These are phyloP conservation scores for Lissonota sp. DNA, from an alignment of 2,888 invertebrate genomes.

Conservation along the genomic window DNA sequence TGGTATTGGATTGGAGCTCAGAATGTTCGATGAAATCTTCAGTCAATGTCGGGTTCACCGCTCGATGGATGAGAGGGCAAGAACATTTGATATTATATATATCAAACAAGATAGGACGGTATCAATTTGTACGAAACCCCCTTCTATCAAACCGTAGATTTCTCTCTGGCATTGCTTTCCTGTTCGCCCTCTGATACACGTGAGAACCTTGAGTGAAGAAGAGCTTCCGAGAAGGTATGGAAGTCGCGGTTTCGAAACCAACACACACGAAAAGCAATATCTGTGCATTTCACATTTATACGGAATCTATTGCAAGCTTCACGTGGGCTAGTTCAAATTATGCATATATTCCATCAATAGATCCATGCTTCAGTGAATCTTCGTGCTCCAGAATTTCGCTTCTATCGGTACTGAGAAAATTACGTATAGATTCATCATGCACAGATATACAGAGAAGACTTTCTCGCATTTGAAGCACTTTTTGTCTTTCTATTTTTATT, in stretches of 20 bases:
- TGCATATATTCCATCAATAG: constrained; percentile 14
- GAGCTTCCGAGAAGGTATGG: constrained; percentile 28
- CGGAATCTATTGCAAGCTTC: constrained; percentile 41
- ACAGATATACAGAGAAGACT: not conserved
- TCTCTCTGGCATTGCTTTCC: constrained; percentile 47
- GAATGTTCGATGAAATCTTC: constrained; percentile 16
- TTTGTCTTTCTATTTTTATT: too few species aligned
- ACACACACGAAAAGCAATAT: constrained; percentile 32
- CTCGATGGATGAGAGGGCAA: constrained; percentile 24
- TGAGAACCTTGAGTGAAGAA: constrained; percentile 26
- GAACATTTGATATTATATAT: constrained; percentile 21
- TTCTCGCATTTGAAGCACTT: too few species aligned
- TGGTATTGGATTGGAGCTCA: constrained; percentile 7
- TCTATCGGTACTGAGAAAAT: not conserved
- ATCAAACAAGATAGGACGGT: constrained; percentile 20
- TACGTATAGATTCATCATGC: not conserved
- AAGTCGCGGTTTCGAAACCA: constrained; percentile 30
- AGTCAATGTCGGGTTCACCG: constrained; percentile 33
- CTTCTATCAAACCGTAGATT: constrained; percentile 19
- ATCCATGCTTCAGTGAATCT: constrained; percentile 29
- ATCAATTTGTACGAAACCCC: constrained; percentile 45
- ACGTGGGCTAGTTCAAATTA: not conserved
- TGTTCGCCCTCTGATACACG: constrained; percentile 24
- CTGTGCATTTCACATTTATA: constrained; percentile 1
- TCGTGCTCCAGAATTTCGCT: constrained; percentile 24